Percentiles rank a stretch among this genome's conserved stretches.
Conservation (phyloP, 2,888 invertebrate species). For the Watsonalla cultraria region DNA sequence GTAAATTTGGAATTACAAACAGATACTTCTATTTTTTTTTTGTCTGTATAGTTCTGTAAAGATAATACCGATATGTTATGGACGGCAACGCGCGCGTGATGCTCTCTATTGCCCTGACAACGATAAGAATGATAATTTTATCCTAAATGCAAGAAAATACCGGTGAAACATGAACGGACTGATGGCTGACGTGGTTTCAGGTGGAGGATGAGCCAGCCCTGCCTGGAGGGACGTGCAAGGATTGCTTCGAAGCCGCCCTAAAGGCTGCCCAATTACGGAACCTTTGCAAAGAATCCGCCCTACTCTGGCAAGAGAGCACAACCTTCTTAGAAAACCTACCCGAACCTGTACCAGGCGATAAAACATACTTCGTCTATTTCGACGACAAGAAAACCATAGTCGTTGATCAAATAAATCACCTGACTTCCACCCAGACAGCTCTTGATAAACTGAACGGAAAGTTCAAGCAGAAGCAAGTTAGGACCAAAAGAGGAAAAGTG, state of each 20-base stretch:
- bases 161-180: conserved; percentile 41
- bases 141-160: conserved; percentile 16
- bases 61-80: no score
- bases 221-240: conserved; percentile 50
- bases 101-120: conserved; percentile 1
- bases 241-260: conserved; percentile 43
- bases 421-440: conserved; percentile 20
- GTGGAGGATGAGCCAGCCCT: conserved; percentile 47
- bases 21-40: no score
- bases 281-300: conserved; percentile 39
- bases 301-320: conserved; percentile 41
- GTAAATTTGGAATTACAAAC: no score
- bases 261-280: conserved; percentile 42
- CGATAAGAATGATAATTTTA: conserved; percentile 7
- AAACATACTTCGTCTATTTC: conserved; percentile 41
- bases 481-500: conserved; percentile 5
- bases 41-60: no score
- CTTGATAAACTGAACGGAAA: conserved; percentile 28
- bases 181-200: conserved; percentile 68
- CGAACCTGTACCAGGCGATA: conserved; percentile 27
- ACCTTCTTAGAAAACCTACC: conserved; percentile 26
- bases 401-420: conserved; percentile 27
- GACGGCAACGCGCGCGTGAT: no score
- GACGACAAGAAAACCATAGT: conserved; percentile 24
- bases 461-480: conserved; percentile 9